Evolutionary conservation across 2,888 invertebrate genomes (phyloP), one percentile per base, ranked within the genome.

Genomic region (Athalia circularis): DNA sequence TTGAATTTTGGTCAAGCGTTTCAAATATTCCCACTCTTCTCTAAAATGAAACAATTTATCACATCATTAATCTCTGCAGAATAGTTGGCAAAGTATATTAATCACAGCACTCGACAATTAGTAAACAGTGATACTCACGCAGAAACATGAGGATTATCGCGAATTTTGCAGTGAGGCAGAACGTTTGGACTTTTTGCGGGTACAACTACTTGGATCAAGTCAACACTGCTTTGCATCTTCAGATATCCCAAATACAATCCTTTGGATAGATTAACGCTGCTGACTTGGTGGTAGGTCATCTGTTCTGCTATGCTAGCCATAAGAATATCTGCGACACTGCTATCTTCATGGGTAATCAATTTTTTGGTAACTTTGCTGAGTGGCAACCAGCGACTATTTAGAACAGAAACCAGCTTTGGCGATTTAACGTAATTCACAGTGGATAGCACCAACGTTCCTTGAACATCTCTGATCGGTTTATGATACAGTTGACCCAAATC

Each of bases 181-280:
- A 98, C 96, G 90, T 98, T 99, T 4, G 99, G 99, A 1, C 96
- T 95, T 86, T 96, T 96, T 77, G 96, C 94, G 0, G 98, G 97
- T 45, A 98, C 98, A 65, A 99, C 95, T 8, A 99, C 95, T 86
- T 97, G 95, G 65, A 99, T 96, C 80, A 97, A 94, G 90, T 99
- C 99, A 78, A 99, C 97, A 1, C 98, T 98, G 83, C 97, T 97
- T 89, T 98, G 97, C 92, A 99, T 95, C 91, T 99, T 99, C 81
- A 99, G 92, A 91, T 99, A 99, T 59, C 98, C 97, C 83, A 99
- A 92, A 91, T 99, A 99, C 43, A 99, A 92, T 0, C 99, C 99
- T 50, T 95, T 94, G 2, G 95, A 93, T 70, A 99, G 91, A 85
- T 95, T 95, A 77, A 96, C 94, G 81, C 95, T 94, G 79, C 97